Base-by-base conservation (phyloP, 1,140 invertebrate species). In the Drosophila takahashii region DNA sequence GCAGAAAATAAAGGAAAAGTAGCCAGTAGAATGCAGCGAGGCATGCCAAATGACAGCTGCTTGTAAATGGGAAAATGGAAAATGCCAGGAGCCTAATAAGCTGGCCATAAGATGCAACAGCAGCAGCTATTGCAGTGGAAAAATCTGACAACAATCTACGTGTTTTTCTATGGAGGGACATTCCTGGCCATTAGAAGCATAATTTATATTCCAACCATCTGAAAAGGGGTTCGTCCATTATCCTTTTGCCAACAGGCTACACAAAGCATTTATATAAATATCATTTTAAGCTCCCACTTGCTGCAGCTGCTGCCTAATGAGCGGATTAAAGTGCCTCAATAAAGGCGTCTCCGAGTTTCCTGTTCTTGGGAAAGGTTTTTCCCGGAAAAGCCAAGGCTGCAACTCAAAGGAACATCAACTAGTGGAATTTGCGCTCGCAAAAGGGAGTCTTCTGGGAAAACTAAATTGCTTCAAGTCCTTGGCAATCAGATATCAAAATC, bases 301-400 rank as follows among this genome's bases (percentile, higher is more conserved):
- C 71, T 76, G 78, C 83, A 89, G 83, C 75, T 87, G 84, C 70
- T 87, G 84, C 79, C 84, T 87, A 87, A 87, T 87, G 83, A 87
- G 84, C 83, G 84, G 76, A 71, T 89, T 87, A 79, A 83, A 81
- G 62, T 62, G 48, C 48, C 56, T 45, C 79, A 41, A 70, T 42
- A 34, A 18, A 22, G 57, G 22, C 41, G 29, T 27, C 56, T 13
- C 5, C 13, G 26, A 13, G 16, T 26, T 45, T 50, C 41, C 47
- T 13, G 13, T 58, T 69, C 16, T 16, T 7, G 36, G 36, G 37
- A 32, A 67, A 16, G n/a, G 2, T 34, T 47, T 37, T 71, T 44
- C 9, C 34, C 32, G 32, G 16, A 62, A 61, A 22, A 37, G 18
- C 59, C 29, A 54, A 11, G 18, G 52, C n/a, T 41, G 53, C 59